phyloP scores from a whole-genome alignment of 1,140 invertebrate genomes.

The Delia radicum region DNA sequence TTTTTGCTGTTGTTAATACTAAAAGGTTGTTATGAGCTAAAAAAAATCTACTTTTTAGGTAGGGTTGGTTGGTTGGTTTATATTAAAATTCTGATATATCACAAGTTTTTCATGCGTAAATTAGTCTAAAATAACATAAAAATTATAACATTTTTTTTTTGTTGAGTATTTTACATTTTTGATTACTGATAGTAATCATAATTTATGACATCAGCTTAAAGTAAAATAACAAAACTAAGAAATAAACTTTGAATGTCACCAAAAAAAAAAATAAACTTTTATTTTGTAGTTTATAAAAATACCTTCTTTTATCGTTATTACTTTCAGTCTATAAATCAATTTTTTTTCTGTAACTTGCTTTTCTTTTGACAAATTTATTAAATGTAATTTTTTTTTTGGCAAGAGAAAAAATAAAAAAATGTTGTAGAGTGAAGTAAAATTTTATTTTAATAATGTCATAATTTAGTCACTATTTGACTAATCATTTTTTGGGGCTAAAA shows the following conservation, averaged over 20 bases:
- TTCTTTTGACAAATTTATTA: slow-evolving; percentile 17
- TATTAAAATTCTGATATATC: not conserved
- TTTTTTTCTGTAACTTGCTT: not conserved
- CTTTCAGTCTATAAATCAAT: slow-evolving; percentile 16
- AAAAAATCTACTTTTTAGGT: no score
- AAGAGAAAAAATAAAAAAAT: not conserved
- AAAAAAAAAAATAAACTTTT: not conserved
- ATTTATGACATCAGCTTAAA: slow-evolving; percentile 17
- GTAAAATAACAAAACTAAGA: not conserved
- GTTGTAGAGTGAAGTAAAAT: not conserved
- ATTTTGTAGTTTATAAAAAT: not conserved
- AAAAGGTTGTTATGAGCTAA: no score
- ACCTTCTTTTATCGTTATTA: not conserved
- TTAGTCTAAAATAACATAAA: not conserved
- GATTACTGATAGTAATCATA: slow-evolving; percentile 17
- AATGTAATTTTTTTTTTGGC: not conserved
- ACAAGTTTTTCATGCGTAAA: slow-evolving; percentile 1
- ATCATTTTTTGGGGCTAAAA: no score
- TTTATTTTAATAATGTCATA: not conserved
- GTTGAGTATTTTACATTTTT: slow-evolving; percentile 18
- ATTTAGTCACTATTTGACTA: not conserved
- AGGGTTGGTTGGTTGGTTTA: not conserved
- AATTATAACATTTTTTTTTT: not conserved
- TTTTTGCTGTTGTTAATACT: no score
- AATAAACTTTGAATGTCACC: not conserved